A percentile compares a stretch with the other conserved stretches of the same genome.
phyloP scores from a whole-genome alignment of 2,888 invertebrate genomes.

The Apocheima hispidaria region DNA sequence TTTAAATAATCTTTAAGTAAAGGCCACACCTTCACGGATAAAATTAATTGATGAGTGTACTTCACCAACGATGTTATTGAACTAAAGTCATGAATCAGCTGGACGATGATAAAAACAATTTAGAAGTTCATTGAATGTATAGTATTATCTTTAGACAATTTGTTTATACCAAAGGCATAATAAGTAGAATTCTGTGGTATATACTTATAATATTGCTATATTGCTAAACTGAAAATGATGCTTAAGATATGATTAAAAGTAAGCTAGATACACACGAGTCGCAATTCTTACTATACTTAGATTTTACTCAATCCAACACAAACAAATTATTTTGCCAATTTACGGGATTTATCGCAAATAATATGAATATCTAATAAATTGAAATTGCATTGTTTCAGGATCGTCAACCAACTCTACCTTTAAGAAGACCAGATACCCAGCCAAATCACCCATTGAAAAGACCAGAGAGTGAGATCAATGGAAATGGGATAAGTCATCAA shows the following conservation, averaged over 20 bases:
- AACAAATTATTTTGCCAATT: too few species aligned
- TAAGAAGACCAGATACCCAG: slow-evolving; percentile 54
- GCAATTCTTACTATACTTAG: too few species aligned
- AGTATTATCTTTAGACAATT: neutral
- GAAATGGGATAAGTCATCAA: slow-evolving; percentile 13
- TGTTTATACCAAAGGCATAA: too few species aligned
- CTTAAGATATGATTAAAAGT: too few species aligned
- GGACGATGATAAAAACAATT: neutral
- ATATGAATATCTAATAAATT: slow-evolving; percentile 1
- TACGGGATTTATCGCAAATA: too few species aligned
- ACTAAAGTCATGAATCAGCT: slow-evolving; percentile 1
- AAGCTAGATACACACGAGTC: too few species aligned
- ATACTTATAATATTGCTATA: too few species aligned
- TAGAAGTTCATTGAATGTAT: neutral
- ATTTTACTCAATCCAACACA: neutral
- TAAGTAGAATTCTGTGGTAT: too few species aligned
- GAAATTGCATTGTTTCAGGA: slow-evolving; percentile 59
- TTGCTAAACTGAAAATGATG: too few species aligned
- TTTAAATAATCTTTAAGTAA: slow-evolving; percentile 6
- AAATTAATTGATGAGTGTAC: slow-evolving; percentile 7
- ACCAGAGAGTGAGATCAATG: slow-evolving; percentile 39
- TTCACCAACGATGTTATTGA: neutral
- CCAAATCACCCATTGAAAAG: slow-evolving; percentile 56
- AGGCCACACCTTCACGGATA: slow-evolving; percentile 9
- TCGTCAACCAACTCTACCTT: slow-evolving; percentile 70